A percentile compares a stretch with the other conserved stretches of the same genome.
Evolutionary conservation across 2,113 vertebrate genomes (phyloP).

Genomic region (Alectura lathami): DNA sequence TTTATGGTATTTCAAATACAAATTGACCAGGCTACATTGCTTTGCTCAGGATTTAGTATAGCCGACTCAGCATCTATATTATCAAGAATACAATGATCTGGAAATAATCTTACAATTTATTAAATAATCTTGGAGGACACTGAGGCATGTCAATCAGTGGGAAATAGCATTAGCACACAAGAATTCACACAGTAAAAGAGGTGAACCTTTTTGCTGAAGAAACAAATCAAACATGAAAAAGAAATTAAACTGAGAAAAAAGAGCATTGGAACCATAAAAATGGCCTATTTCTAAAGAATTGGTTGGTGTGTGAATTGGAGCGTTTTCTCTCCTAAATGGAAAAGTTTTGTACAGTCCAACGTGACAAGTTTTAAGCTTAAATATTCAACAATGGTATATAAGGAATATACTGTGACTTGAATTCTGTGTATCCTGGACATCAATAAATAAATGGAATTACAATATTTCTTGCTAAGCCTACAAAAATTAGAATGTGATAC

Average conservation of each 20-base stretch:
- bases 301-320: neutral
- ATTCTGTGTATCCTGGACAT: neutral
- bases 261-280: neutral
- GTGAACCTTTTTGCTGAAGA: neutral
- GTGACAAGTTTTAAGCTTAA: neutral
- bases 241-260: neutral
- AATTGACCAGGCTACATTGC: neutral
- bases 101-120: constrained; percentile 8
- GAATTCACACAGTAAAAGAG: neutral
- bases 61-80: neutral
- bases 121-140: constrained; percentile 2
- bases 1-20: neutral
- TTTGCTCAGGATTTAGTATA: neutral
- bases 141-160: neutral
- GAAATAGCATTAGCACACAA: neutral
- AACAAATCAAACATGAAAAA: constrained; percentile 21
- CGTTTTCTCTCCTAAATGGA: neutral
- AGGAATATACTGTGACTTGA: neutral
- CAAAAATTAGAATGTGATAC: neutral
- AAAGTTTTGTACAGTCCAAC: neutral
- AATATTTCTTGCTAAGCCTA: neutral
- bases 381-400: neutral
- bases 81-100: neutral
- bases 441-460: neutral
- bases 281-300: neutral